phyloP scores from a whole-genome alignment of 2,888 invertebrate genomes.

The Eumacrocentrus americanus region DNA sequence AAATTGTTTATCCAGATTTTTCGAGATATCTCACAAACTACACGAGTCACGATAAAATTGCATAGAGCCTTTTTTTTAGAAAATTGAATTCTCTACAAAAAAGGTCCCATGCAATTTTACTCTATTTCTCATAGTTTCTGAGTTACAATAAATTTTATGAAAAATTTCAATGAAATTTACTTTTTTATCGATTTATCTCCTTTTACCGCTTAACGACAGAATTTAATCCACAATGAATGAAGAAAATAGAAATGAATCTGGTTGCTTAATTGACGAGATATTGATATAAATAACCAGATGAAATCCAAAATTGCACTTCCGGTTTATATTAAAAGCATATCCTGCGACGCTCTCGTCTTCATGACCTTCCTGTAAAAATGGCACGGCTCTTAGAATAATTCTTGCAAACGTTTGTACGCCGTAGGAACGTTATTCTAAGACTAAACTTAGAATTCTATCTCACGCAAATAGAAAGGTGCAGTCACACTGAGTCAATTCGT shows the following conservation, averaged over 20 bases:
- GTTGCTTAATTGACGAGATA: no score
- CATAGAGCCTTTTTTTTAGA: no score
- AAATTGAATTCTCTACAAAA: no score
- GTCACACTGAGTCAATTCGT: background rate
- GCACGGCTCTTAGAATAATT: conserved; percentile 33
- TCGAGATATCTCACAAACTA: no score
- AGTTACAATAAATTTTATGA: no score
- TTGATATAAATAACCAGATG: background rate
- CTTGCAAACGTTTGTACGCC: background rate
- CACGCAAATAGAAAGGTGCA: background rate
- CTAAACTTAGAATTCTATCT: background rate
- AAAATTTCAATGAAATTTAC: no score
- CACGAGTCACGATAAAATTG: no score
- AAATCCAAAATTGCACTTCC: background rate
- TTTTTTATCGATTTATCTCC: no score
- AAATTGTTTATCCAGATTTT: no score
- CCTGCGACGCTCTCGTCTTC: conserved; percentile 16
- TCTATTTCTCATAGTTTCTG: background rate
- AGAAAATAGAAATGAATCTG: no score
- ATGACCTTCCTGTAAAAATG: conserved; percentile 36
- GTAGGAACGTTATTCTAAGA: background rate
- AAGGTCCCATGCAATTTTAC: no score
- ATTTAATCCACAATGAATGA: background rate
- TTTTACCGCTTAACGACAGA: no score
- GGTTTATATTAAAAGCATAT: background rate